Percentiles rank a stretch among this genome's conserved stretches.
phyloP scores from a whole-genome alignment of 2,797 vertebrate species.

The Coregonus ussuriensis region DNA sequence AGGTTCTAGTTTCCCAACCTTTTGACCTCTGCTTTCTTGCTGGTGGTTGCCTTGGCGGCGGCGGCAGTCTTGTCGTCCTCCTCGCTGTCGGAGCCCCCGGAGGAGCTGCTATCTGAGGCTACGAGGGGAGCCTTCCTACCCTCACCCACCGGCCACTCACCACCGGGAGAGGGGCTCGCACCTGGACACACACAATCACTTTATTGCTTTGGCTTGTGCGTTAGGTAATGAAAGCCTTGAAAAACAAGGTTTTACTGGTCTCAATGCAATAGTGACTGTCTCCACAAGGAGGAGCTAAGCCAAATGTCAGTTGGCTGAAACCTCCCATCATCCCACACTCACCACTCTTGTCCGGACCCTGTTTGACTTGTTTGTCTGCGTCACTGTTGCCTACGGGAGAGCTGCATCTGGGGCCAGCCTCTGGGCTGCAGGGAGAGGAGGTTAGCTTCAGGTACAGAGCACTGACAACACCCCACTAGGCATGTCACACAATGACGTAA shows the following conservation, averaged over 20 bases:
- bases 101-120: slow-evolving; percentile 86
- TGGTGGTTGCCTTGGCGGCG: slow-evolving; percentile 48
- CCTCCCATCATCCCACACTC: slow-evolving; percentile 50
- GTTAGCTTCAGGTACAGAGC: neutral
- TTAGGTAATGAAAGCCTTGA: too few relatives aligned
- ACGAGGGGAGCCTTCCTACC: slow-evolving; percentile 75
- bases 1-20: slow-evolving; percentile 49
- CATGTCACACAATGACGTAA: neutral
- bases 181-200: slow-evolving; percentile 44
- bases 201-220: neutral
- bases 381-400: slow-evolving; percentile 71
- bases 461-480: neutral
- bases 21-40: slow-evolving; percentile 68
- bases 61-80: slow-evolving; percentile 76
- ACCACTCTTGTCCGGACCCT: slow-evolving; percentile 75
- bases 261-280: neutral
- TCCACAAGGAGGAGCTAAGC: neutral
- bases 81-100: slow-evolving; percentile 81
- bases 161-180: slow-evolving; percentile 61
- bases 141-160: slow-evolving; percentile 72
- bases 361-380: slow-evolving; percentile 62
- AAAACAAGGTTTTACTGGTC: neutral
- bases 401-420: slow-evolving; percentile 82
- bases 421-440: slow-evolving; percentile 70
- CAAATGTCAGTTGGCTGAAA: neutral